A percentile compares a stretch with the other conserved stretches of the same genome.
Evolutionary conservation across 2,888 invertebrate species (phyloP).

Genomic region (Protonemura montana): DNA sequence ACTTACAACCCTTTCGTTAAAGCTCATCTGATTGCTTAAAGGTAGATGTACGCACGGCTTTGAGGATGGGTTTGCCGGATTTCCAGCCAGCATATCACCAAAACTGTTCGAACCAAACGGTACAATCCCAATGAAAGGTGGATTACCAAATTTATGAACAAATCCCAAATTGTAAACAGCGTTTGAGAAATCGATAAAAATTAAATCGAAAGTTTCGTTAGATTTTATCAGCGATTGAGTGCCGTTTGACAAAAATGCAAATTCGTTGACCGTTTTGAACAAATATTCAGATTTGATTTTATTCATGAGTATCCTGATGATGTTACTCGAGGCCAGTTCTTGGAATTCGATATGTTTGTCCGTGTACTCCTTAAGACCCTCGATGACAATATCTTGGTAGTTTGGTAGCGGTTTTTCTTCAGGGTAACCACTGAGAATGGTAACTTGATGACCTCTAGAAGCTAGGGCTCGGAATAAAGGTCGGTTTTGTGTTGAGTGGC

Average conservation of each 20-base stretch:
- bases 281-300: background rate
- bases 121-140: slow-evolving; percentile 47
- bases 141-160: slow-evolving; percentile 41
- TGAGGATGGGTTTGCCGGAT: slow-evolving; percentile 46
- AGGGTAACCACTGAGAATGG: background rate
- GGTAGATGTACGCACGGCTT: slow-evolving; percentile 38
- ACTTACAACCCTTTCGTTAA: slow-evolving; percentile 32
- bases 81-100: slow-evolving; percentile 40
- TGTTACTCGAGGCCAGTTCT: background rate
- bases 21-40: slow-evolving; percentile 47
- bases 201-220: background rate
- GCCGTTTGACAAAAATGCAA: background rate
- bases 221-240: background rate
- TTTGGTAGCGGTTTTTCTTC: background rate
- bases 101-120: slow-evolving; percentile 46
- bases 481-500: background rate
- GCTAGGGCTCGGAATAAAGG: background rate
- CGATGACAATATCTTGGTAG: background rate
- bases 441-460: background rate
- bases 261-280: background rate
- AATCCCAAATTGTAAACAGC: slow-evolving; percentile 34
- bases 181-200: background rate
- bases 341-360: background rate
- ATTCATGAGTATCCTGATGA: background rate
- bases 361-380: background rate